These are phyloP conservation scores for Phacellophora camtschatica DNA, from an alignment of 30 jellyfish, hydroid and myxozoan species.

Conservation along the genomic window DNA sequence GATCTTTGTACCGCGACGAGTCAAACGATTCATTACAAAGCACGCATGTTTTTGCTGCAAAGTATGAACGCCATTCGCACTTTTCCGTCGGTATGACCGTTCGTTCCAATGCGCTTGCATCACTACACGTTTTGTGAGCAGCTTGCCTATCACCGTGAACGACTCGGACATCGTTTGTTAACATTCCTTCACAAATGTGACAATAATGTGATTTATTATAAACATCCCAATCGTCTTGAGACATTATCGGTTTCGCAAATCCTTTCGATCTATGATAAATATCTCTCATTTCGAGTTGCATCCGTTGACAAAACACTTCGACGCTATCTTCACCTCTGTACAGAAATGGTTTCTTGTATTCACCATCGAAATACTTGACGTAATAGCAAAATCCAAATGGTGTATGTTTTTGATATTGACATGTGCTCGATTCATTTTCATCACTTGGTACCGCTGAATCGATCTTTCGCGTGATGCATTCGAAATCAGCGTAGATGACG, in stretches of 20 bases:
- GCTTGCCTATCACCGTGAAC: not conserved
- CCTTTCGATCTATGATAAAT: not conserved
- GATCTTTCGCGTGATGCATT: too few species aligned
- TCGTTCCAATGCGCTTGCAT: not conserved
- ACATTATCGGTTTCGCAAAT: not conserved
- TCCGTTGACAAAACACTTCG: not conserved
- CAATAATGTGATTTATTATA: not conserved
- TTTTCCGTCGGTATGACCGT: not conserved
- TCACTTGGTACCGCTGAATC: not conserved
- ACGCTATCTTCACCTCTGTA: constrained; percentile 1
- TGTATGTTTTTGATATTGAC: not conserved
- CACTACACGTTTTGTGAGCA: not conserved
- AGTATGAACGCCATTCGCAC: not conserved
- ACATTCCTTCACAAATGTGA: not conserved
- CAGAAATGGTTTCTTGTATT: not conserved
- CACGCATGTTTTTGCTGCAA: not conserved
- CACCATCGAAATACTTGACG: not conserved
- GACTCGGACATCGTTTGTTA: not conserved
- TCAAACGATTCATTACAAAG: not conserved
- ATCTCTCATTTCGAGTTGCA: not conserved
- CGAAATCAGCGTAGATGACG: too few species aligned
- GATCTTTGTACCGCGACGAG: constrained; percentile 18
- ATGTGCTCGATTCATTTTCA: not conserved
- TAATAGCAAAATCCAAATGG: not conserved
- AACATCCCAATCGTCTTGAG: not conserved